Evolutionary conservation across 2,888 invertebrate species (phyloP), one percentile per base, ranked within the genome.

Genomic region (Amiota mariae): DNA sequence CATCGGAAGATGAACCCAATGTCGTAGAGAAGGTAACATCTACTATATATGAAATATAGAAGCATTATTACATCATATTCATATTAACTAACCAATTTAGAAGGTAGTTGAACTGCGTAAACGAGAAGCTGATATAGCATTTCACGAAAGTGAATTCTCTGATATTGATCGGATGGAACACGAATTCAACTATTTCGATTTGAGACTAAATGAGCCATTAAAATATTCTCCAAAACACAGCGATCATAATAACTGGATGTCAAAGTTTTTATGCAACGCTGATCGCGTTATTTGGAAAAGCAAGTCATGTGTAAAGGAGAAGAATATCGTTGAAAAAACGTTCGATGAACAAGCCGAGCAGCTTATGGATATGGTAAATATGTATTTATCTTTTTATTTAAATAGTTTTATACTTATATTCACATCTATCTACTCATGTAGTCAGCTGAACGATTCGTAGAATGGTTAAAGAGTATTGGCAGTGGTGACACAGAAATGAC

Each of bases 261-360:
- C 87, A 0, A 80, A 81, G 4, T 90, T 86, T 61, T 73, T 88
- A 0, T 86, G 85, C 49, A 81, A 82, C 1, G 75, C 87, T 12
- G 87, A 89, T 18, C 86, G 90, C 2, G 80, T 90, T 0, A 82
- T 82, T 73, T 90, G 90, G 90, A 81, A 87, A n/a, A 85, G 89
- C 1, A 89, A 89, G 78, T 81, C 89, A 11, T 87, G 54, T n/a
- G 13, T 9, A 8, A 51, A 36, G 9, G n/a, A 13, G 1, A n/a
- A 68, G n/a, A 54, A 68, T 48, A 24, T 12, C n/a, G 12, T 9
- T 10, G 51, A 87, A 24, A 87, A 87, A 46, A 80, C 87, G 0
- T 74, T 90, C 0, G 89, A 89, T 47, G 90, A 90, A 56, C 89
- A 90, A 72, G 90, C 90, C 0, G 89, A 90, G 70, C 82, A 88